Evolutionary conservation across 2,113 vertebrate species (phyloP).

Genomic region (Cebidichthys violaceus): DNA sequence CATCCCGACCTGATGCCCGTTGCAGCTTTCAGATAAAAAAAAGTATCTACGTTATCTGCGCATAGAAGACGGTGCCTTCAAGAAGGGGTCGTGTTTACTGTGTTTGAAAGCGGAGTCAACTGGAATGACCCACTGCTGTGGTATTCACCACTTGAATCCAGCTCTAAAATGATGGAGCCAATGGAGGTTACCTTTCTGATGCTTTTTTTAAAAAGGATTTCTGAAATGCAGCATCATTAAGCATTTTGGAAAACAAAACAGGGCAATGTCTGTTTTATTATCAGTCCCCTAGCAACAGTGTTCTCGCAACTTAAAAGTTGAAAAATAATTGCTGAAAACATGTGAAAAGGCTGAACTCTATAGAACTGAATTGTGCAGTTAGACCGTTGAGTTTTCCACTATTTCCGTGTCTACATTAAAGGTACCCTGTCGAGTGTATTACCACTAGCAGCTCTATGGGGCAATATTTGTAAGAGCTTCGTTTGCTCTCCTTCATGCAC

Average conservation of each 20-base stretch:
- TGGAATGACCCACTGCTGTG: slow-evolving; percentile 5
- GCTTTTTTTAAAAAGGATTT: not conserved
- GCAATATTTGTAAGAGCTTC: not conserved
- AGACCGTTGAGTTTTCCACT: too few relatives aligned
- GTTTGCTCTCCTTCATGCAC: not conserved
- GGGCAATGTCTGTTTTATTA: not conserved
- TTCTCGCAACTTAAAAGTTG: not conserved
- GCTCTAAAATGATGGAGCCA: not conserved
- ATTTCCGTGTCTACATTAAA: not conserved
- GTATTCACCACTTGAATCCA: slow-evolving; percentile 1
- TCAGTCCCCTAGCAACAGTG: not conserved
- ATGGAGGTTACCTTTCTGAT: not conserved
- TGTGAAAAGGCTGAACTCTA: too few relatives aligned
- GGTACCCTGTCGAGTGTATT: not conserved
- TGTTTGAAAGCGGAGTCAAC: slow-evolving; percentile 2
- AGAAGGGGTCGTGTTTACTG: not conserved
- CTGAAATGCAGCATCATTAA: not conserved
- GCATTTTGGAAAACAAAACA: not conserved
- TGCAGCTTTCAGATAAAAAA: slow-evolving; percentile 7
- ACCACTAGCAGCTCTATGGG: too few relatives aligned
- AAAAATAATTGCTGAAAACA: too few relatives aligned
- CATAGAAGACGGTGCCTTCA: not conserved
- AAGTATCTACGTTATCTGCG: slow-evolving; percentile 11
- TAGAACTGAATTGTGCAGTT: too few relatives aligned
- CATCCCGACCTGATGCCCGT: not conserved